phyloP scores from a whole-genome alignment of 1,140 invertebrate species.

The Aphis gossypii region DNA sequence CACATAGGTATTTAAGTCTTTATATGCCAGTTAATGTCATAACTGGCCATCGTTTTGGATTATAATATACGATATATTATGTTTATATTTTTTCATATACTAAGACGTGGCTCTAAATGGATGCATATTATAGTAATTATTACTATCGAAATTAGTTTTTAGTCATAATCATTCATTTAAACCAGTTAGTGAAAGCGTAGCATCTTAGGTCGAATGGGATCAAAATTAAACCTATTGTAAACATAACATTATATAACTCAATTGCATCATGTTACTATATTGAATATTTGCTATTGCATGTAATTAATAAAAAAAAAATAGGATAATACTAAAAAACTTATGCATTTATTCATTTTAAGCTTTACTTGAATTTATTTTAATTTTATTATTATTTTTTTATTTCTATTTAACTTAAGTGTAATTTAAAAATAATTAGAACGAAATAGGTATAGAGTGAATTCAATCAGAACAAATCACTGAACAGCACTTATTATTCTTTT shows the following conservation, averaged over 20 bases:
- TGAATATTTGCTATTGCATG: background rate
- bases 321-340: background rate
- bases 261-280: background rate
- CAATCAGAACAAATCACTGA: background rate
- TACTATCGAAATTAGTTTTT: conserved; percentile 1
- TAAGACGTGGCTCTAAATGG: background rate
- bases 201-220: conserved; percentile 15
- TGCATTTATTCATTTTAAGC: background rate
- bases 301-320: background rate
- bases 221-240: conserved; percentile 32
- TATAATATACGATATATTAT: background rate
- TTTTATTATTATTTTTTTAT: background rate
- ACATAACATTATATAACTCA: background rate
- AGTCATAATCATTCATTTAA: conserved; percentile 17
- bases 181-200: conserved; percentile 34
- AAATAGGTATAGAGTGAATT: background rate
- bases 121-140: conserved; percentile 11
- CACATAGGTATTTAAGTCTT: background rate
- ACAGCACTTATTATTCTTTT: background rate
- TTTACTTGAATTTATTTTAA: background rate
- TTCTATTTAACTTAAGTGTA: background rate
- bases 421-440: background rate
- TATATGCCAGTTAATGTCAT: background rate
- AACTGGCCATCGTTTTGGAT: background rate
- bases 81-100: background rate